Evolutionary conservation across 2,113 vertebrate species (phyloP), one percentile per base, ranked within the genome.

Genomic region (Saiga tatarica): DNA sequence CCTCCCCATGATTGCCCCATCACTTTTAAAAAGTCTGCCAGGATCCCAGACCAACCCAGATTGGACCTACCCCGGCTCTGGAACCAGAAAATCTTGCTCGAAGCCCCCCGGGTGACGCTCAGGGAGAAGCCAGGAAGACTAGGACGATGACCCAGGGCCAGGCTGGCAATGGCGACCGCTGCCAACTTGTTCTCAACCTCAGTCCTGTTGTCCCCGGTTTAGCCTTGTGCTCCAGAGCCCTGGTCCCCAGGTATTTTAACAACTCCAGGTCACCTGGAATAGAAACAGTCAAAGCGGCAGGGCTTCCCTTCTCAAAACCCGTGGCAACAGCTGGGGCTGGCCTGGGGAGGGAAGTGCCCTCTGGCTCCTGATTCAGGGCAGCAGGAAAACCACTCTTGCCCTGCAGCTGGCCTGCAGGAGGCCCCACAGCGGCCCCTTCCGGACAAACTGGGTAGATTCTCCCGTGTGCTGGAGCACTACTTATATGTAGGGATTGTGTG

Each of bases 11-110:
- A 15, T 23, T 9, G 23, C n/a, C 50, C 84, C 55, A 83, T 82
- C 21, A 16, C 15, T 76, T 39, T 94, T 67, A 57, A n/a, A 79
- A 47, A 78, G 42, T 59, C 74, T 59, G 25, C 42, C 87, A 88
- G 23, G 33, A 95, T 71, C 42, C 85, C 93, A 89, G 82, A 97
- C 14, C 60, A 93, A 96, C 60, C 16, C 60, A 71, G 15, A 36
- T 6, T 33, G 88, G 78, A 98, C 98, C 67, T 98, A 98, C 98
- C 97, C 23, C 42, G 84, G 55, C 30, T 95, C 39, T 12, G 23
- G 79, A 96, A 89, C 30, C 93, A 55, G 94, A 25, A 67, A 87
- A 33, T 93, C 76, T 87, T 67, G 55, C 55, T 91, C 3, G 0
- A 42, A 52, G 1, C 26, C 55, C 1, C 6, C 64, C 21, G 89